These are phyloP conservation scores for Ochotona curzoniae DNA, from an alignment of 2,113 vertebrate species.

Conservation along the genomic window DNA sequence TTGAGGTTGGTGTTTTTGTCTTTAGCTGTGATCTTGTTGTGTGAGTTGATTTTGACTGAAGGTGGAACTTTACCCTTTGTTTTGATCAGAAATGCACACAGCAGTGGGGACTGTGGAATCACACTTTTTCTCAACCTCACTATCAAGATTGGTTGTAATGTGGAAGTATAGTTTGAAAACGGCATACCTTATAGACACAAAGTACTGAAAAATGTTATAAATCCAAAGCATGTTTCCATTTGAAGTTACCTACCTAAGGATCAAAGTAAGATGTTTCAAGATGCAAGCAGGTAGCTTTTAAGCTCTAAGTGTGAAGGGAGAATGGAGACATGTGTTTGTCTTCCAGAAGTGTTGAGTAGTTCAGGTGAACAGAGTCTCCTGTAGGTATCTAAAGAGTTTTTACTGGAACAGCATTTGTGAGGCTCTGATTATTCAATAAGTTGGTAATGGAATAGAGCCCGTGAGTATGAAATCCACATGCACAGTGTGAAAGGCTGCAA, in stretches of 20 bases:
- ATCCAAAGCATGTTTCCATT: not conserved
- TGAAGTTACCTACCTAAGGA: not conserved
- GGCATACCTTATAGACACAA: not conserved
- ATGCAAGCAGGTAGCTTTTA: not conserved
- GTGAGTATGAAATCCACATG: not conserved
- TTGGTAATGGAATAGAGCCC: not conserved
- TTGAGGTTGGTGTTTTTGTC: not conserved
- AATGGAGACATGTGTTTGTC: not conserved
- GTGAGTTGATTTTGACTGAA: not conserved
- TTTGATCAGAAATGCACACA: not conserved
- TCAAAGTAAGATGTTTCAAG: not conserved
- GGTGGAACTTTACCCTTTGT: not conserved
- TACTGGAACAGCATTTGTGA: not conserved
- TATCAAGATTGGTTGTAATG: not conserved
- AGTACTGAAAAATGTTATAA: not conserved
- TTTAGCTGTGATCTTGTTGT: not conserved
- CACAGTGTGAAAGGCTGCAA: not conserved
- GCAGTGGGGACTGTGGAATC: not conserved
- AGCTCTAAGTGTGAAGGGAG: not conserved
- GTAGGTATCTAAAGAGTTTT: not conserved
- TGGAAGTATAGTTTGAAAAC: not conserved
- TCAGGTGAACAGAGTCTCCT: not conserved
- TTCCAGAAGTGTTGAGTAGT: not conserved
- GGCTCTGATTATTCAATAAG: conserved; percentile 9
- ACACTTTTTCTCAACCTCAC: not conserved